Base-by-base conservation (phyloP, 2,888 invertebrate species). In the Cartodere bifasciata region DNA sequence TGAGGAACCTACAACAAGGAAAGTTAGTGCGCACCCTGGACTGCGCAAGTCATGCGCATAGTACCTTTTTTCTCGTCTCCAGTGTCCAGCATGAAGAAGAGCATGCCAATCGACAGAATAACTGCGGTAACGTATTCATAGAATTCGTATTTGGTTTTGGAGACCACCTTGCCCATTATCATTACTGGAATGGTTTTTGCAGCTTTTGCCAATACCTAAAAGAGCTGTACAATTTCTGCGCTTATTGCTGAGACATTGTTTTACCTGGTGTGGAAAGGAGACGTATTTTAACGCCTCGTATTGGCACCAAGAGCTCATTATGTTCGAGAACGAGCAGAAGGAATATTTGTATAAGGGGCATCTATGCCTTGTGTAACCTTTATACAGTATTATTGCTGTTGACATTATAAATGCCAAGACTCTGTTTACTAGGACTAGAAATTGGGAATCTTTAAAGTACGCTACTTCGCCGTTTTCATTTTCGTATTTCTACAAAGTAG, bases 221-320 rank as follows among this genome's bases (percentile, higher is more conserved):
- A 49, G 5, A 24, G 16, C 16, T 28, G 5, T 11, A 23, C 4
- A 16, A 23, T 23, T 22, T n/a, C 23, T 6, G 12, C 1, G 14
- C 20, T 16, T 14, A 17, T 2, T 15, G 13, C 12, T 17, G 28
- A 12, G 13, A n/a, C 5, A 23, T 16, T 11, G 14, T 29, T 38
- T 48, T 43, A 86, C 90, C 71, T 97, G 95, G 27, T 94, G 91
- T 2, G 97, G 97, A 58, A 98, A 98, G 53, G 86, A 92, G 49
- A 98, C 91, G 60, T 84, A 99, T 60, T 97, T 97, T 25, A 99
- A 68, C 13, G 97, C 97, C 63, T 98, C 98, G 57, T 99, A 98
- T 62, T 99, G 98, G 61, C 92, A 97, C 97, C 97, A 99, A 27
- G 94, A 92, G 56, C 94, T 94, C 72, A 98, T 75, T 41, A 97